Evolutionary conservation across 2,113 vertebrate genomes (phyloP).

Genomic region (Planiliza haematocheilus): DNA sequence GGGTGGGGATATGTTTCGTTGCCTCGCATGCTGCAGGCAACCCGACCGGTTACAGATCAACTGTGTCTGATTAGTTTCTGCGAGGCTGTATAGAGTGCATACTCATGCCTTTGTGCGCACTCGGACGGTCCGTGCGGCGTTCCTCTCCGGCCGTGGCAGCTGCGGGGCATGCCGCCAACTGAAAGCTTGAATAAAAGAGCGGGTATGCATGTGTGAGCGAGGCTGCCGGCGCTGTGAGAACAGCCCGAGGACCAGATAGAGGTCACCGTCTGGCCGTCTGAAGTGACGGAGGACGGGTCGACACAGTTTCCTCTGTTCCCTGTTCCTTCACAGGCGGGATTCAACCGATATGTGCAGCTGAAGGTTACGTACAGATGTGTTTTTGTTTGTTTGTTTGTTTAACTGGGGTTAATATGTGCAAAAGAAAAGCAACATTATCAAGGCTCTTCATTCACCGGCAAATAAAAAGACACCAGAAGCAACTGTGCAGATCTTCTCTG

Average conservation of each 20-base stretch:
- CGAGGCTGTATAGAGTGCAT: slow-evolving; percentile 6
- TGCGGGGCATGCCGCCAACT: not conserved
- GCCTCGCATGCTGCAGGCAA: not conserved
- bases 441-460: too few relatives aligned
- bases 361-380: not conserved
- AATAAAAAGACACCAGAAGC: too few relatives aligned
- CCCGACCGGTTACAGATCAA: slow-evolving; percentile 14
- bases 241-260: slow-evolving; percentile 37
- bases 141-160: too few relatives aligned
- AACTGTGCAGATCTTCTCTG: too few relatives aligned
- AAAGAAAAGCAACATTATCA: too few relatives aligned
- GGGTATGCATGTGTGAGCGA: slow-evolving; percentile 17
- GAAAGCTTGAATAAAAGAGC: not conserved
- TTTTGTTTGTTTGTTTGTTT: too few relatives aligned
- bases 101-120: slow-evolving; percentile 25
- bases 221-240: slow-evolving; percentile 26
- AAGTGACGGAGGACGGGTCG: slow-evolving; percentile 14
- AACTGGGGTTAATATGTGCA: too few relatives aligned
- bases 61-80: slow-evolving; percentile 21
- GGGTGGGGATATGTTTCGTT: not conserved
- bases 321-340: not conserved
- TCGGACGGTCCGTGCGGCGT: too few relatives aligned
- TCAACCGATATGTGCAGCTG: not conserved
- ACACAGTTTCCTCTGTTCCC: slow-evolving; percentile 12
- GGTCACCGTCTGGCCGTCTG: slow-evolving; percentile 44